Conservation (phyloP, 2,797 vertebrate genomes). For the Salarias fasciatus region DNA sequence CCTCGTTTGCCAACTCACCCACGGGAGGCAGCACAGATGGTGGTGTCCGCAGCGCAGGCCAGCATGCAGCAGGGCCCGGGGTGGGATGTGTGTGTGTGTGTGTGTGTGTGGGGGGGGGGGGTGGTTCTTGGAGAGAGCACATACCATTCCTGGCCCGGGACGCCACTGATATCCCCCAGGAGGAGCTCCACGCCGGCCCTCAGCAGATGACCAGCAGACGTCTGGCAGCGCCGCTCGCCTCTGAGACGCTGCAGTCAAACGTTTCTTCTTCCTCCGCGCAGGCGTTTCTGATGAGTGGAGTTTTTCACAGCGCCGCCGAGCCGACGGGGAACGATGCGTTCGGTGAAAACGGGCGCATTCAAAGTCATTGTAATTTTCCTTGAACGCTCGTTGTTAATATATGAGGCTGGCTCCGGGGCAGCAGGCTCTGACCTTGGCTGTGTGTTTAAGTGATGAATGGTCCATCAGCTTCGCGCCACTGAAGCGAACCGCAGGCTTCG, state of each 20-base stretch:
- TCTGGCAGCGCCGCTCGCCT: conserved; percentile 43
- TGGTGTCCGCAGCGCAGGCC: conserved; percentile 64
- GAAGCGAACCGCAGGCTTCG: conserved; percentile 51
- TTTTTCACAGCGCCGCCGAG: conserved; percentile 43
- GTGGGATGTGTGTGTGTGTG: conserved; percentile 31
- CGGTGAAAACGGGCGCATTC: conserved; percentile 44
- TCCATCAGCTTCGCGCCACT: conserved; percentile 61
- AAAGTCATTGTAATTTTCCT: conserved; percentile 65
- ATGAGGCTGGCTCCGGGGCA: conserved; percentile 59
- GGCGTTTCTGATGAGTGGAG: conserved; percentile 61
- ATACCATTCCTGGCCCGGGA: conserved; percentile 70
- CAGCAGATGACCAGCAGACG: conserved; percentile 69
- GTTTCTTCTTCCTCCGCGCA: conserved; percentile 56
- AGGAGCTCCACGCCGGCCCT: conserved; percentile 58
- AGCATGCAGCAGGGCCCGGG: conserved; percentile 60
- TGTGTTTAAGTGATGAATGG: conserved; percentile 71
- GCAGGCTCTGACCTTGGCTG: conserved; percentile 65
- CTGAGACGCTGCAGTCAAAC: conserved; percentile 43
- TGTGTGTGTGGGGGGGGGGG: too few species aligned
- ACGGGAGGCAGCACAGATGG: conserved; percentile 82
- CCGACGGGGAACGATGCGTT: conserved; percentile 41
- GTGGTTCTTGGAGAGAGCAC: conserved; percentile 63
- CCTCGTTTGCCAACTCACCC: conserved; percentile 73
- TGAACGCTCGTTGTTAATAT: conserved; percentile 63
- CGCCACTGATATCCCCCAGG: conserved; percentile 69